Percentiles rank a stretch among this genome's conserved stretches.
Conservation (phyloP, 2,888 invertebrate genomes). For the Sesia apiformis region DNA sequence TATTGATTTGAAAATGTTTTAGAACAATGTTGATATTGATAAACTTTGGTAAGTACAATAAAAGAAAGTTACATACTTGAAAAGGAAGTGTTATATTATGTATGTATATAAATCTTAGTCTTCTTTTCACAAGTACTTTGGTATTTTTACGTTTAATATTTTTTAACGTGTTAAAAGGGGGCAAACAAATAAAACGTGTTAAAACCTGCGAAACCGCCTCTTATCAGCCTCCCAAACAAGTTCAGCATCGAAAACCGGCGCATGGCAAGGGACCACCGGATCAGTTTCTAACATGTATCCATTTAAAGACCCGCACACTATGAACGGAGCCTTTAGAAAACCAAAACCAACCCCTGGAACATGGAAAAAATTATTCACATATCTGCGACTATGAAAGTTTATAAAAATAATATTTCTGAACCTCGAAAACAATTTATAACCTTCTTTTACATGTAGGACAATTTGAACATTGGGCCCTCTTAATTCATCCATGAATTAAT, state of each 20-base stretch:
- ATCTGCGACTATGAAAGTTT: background rate
- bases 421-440: constrained; percentile 28
- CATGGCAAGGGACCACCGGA: constrained; percentile 69
- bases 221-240: constrained; percentile 87
- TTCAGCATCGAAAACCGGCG: constrained; percentile 80
- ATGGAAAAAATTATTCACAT: background rate
- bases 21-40: too few relatives aligned
- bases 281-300: constrained; percentile 81
- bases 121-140: too few relatives aligned
- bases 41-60: too few relatives aligned
- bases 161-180: too few relatives aligned
- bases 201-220: constrained; percentile 79
- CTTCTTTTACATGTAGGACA: constrained; percentile 79
- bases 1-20: too few relatives aligned
- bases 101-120: too few relatives aligned
- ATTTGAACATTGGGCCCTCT: constrained; percentile 78
- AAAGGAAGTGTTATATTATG: too few relatives aligned
- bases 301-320: constrained; percentile 77
- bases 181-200: too few relatives aligned
- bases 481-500: constrained; percentile 75
- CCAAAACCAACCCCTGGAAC: constrained; percentile 74
- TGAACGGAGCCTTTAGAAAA: constrained; percentile 66
- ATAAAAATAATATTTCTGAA: background rate
- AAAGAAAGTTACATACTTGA: too few relatives aligned
- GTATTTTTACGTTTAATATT: too few relatives aligned